Evolutionary conservation across 2,888 invertebrate species (phyloP), one percentile per base, ranked within the genome.

Genomic region (Lasioglossum marginatum): DNA sequence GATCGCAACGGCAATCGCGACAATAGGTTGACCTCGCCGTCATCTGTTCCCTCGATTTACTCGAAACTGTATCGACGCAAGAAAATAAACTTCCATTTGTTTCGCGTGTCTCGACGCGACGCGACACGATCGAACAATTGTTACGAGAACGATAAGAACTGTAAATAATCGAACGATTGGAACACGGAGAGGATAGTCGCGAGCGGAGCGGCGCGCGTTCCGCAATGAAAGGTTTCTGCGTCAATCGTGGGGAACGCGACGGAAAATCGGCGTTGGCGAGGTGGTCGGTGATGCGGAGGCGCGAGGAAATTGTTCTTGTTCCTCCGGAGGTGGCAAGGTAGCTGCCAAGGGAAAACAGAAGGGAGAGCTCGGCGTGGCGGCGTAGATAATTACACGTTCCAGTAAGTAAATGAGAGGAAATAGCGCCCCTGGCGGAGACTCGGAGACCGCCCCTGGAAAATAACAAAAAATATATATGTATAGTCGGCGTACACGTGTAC

Each of bases 321-420:
- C 23, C 4, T 57, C 31, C n/a, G 63, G 23, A 63, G 48, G 37
- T 34, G 48, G 72, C 19, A 72, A 66, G 60, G 48, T 34, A 63
- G 60, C 27, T 23, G 48, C 48, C 37, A 52, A 14, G 40, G 45
- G 27, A 66, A 43, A 43, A 19, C 45, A 34, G 52, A 34, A 16
- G 76, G 0, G 60, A 70, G 70, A 14, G 45, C 14, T 71, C 10
- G 40, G 63, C 40, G 45, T 27, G n/a, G 70, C n/a, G 73, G 73
- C 40, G 83, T 82, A 80, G 90, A 92, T 90, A 91, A 92, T 92
- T 90, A 92, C 88, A 86, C 84, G 88, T 87, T 87, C 76, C 82
- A 74, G 87, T 89, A 89, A 88, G 88, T 89, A 92, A 92, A 89
- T 88, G 90, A 87, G 82, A 88, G 87, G 88, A 90, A 90, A 89